Conservation (phyloP, 1,140 invertebrate species). For the Bombus turneri region DNA sequence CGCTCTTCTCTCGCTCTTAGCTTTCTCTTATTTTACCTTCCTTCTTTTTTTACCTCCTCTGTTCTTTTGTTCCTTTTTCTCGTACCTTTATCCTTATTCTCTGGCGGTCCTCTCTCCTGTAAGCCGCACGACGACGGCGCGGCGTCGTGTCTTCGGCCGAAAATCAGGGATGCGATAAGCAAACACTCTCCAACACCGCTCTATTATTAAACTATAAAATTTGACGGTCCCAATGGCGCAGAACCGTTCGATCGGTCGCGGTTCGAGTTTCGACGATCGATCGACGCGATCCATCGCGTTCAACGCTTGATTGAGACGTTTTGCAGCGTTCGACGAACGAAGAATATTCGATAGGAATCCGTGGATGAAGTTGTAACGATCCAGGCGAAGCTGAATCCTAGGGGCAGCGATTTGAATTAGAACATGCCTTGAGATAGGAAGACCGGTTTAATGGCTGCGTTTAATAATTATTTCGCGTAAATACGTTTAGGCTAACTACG, state of each 20-base stretch:
- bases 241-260: conserved; percentile 12
- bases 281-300: neutral
- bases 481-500: neutral
- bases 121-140: conserved; percentile 47
- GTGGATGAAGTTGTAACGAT: neutral
- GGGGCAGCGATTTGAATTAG: neutral
- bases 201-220: conserved; percentile 75
- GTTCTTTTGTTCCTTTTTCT: neutral
- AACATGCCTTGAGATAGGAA: neutral
- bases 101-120: conserved; percentile 16
- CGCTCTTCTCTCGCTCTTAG: conserved; percentile 22
- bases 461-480: no score
- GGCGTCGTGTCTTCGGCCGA: conserved; percentile 57
- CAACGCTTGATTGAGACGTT: conserved; percentile 32
- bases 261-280: conserved; percentile 25
- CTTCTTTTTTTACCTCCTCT: neutral
- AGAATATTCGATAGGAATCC: conserved; percentile 9
- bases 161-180: conserved; percentile 71
- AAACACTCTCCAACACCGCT: conserved; percentile 69
- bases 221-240: conserved; percentile 58
- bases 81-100: conserved; percentile 41
- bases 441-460: neutral
- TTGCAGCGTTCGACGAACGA: neutral
- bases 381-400: neutral
- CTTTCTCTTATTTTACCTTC: conserved; percentile 44